A percentile compares a stretch with the other conserved stretches of the same genome.
These are phyloP conservation scores for Pseudorasbora parva DNA, from an alignment of 2,113 vertebrate species.

Conservation along the genomic window DNA sequence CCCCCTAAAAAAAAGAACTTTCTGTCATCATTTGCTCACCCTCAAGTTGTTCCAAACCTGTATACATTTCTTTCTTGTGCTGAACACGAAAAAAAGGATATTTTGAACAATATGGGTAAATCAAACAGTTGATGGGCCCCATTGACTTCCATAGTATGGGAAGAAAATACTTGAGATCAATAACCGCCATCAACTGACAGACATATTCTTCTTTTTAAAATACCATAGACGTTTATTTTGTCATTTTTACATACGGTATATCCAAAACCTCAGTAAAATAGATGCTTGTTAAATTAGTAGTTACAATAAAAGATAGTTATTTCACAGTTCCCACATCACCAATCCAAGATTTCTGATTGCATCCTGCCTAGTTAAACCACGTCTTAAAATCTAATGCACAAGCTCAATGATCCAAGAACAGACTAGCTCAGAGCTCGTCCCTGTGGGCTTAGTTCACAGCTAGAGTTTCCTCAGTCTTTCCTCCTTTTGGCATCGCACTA, in stretches of 20 bases:
- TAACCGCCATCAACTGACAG: no score
- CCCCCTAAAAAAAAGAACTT: no score
- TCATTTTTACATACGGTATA: neutral
- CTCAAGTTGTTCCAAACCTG: no score
- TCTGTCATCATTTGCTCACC: no score
- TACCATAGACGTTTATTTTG: neutral
- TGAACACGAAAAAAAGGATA: no score
- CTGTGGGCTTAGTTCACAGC: neutral
- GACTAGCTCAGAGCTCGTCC: conserved; percentile 7
- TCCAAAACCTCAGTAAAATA: neutral
- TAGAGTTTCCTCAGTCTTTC: conserved; percentile 22
- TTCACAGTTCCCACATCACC: conserved; percentile 23
- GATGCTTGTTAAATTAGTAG: neutral
- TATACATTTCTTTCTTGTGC: no score
- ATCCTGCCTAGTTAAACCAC: conserved; percentile 29
- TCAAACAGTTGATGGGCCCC: no score
- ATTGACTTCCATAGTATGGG: no score
- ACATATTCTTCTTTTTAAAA: neutral
- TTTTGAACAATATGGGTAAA: no score
- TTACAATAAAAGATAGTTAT: neutral
- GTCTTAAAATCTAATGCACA: conserved; percentile 28
- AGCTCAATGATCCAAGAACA: conserved; percentile 35
- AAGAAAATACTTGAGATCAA: no score
- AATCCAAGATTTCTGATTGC: conserved; percentile 20
- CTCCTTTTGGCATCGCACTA: conserved; percentile 30